Percentiles rank a stretch among this genome's conserved stretches.
Conservation (phyloP, 2,888 invertebrate species). For the Scaptomyza reducta region DNA sequence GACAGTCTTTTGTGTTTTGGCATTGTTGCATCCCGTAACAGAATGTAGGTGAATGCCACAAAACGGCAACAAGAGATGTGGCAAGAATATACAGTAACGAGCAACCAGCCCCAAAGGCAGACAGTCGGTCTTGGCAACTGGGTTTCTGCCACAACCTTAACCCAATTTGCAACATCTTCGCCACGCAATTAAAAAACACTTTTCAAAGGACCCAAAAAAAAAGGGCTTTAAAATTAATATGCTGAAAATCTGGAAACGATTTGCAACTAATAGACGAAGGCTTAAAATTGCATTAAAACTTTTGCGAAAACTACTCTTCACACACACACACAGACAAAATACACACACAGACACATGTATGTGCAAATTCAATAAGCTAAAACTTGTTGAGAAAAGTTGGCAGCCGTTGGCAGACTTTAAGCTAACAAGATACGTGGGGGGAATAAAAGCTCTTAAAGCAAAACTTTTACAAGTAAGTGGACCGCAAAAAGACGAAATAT, state of each 20-base stretch:
- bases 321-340: conserved; percentile 32
- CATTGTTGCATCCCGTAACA: conserved; percentile 47
- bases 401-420: conserved; percentile 43
- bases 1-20: conserved; percentile 40
- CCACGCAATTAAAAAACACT: conserved; percentile 55
- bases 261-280: conserved; percentile 72
- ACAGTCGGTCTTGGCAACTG: conserved; percentile 5
- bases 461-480: conserved; percentile 43
- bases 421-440: conserved; percentile 19
- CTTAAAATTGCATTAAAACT: conserved; percentile 78
- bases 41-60: conserved; percentile 36
- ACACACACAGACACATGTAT: conserved; percentile 17
- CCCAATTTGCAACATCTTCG: conserved; percentile 60
- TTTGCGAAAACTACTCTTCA: conserved; percentile 45
- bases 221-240: conserved; percentile 65
- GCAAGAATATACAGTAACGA: conserved; percentile 30
- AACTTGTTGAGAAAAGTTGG: conserved; percentile 62
- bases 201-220: background rate
- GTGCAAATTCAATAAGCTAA: conserved; percentile 67
- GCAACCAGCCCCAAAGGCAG: conserved; percentile 16
- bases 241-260: conserved; percentile 70
- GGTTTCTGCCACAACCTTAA: conserved; percentile 59
- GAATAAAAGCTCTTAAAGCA: conserved; percentile 38
- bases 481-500: conserved; percentile 40
- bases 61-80: conserved; percentile 27